Conservation (phyloP, 2,113 vertebrate genomes). For the Poeciliopsis prolifica region DNA sequence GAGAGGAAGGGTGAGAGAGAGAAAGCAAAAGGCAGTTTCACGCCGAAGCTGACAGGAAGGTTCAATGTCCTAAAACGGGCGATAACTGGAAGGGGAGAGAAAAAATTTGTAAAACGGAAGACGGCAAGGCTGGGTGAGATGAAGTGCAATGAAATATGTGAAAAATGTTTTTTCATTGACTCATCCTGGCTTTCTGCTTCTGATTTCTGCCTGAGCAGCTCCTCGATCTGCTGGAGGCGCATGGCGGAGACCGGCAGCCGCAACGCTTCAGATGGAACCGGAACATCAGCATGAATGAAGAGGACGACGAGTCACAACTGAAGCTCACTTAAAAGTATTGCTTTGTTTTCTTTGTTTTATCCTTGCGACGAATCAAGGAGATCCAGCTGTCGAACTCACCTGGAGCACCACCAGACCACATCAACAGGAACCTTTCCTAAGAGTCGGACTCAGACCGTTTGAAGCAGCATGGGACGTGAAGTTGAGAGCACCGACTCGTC, state of each 20-base stretch:
- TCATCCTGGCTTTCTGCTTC: constrained; percentile 38
- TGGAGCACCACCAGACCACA: constrained; percentile 25
- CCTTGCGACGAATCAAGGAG: background rate
- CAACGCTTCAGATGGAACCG: background rate
- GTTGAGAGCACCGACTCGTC: constrained; percentile 20
- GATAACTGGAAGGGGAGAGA: constrained; percentile 18
- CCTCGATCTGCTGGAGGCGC: constrained; percentile 10
- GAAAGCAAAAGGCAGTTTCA: constrained; percentile 56
- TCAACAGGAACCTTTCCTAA: constrained; percentile 10
- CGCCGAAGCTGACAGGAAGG: constrained; percentile 30
- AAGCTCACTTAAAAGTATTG: constrained; percentile 20
- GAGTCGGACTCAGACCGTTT: background rate
- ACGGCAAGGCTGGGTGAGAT: constrained; percentile 32
- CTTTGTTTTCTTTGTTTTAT: background rate
- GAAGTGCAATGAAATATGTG: constrained; percentile 31
- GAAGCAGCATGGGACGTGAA: constrained; percentile 62
- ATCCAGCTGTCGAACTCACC: constrained; percentile 19
- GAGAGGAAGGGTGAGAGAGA: constrained; percentile 34
- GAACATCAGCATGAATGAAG: background rate
- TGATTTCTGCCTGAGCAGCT: constrained; percentile 46
- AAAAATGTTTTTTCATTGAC: constrained; percentile 22
- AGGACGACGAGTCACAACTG: background rate
- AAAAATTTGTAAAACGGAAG: constrained; percentile 23
- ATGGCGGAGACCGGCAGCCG: constrained; percentile 1
- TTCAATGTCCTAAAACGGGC: constrained; percentile 28